Evolutionary conservation across 92 coral and sea anemone genomes (phyloP).

Genomic region (Muricea muricata): DNA sequence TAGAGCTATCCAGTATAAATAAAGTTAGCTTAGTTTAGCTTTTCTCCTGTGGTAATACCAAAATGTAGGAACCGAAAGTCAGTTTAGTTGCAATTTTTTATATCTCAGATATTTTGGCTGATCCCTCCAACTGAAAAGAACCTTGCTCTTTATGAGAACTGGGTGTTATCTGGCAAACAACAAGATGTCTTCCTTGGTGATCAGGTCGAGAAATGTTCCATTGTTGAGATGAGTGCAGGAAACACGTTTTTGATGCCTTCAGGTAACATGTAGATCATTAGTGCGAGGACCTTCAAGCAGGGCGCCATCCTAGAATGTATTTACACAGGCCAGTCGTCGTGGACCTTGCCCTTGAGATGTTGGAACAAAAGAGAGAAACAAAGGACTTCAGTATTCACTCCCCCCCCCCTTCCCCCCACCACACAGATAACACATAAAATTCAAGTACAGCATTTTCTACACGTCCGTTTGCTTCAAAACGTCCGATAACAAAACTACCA

Average conservation of each 20-base stretch:
- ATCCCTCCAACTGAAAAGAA: slow-evolving; percentile 93
- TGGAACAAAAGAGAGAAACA: background rate
- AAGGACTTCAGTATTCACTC: too few species aligned
- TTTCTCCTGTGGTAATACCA: background rate
- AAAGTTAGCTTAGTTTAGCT: background rate
- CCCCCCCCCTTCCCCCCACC: too few species aligned
- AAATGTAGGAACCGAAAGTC: background rate
- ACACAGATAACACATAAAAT: too few species aligned
- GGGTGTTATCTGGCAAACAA: slow-evolving; percentile 99
- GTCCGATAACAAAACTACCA: too few species aligned
- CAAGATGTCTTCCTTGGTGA: slow-evolving; percentile 98
- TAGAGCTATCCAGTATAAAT: background rate
- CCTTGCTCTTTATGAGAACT: slow-evolving; percentile 81
- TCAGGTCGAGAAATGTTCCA: slow-evolving; percentile 89
- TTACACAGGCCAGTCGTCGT: too few species aligned
- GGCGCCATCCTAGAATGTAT: too few species aligned
- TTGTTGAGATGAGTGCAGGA: slow-evolving; percentile 76
- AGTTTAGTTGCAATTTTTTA: background rate
- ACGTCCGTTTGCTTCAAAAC: too few species aligned
- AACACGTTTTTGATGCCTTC: slow-evolving; percentile 96
- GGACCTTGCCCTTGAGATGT: too few species aligned
- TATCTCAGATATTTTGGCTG: slow-evolving; percentile 91
- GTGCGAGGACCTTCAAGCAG: too few species aligned
- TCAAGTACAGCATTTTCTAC: too few species aligned
- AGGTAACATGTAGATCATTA: slow-evolving; percentile 62